A percentile compares a stretch with the other conserved stretches of the same genome.
Conservation (phyloP, 2,113 vertebrate genomes). For the Tauraco erythrolophus region DNA sequence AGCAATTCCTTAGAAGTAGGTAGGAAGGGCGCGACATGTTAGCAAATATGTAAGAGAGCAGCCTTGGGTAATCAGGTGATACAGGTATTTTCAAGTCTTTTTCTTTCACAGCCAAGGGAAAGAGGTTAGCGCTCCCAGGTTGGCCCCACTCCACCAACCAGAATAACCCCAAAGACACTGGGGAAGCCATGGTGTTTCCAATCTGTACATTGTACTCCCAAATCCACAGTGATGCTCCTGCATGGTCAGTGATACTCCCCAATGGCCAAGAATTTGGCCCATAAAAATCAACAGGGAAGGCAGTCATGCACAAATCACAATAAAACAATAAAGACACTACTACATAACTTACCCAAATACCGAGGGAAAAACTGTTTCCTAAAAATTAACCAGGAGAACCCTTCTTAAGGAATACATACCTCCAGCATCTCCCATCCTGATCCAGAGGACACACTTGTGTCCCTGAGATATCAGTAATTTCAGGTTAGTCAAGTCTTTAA, state of each 20-base stretch:
- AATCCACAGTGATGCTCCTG: background rate
- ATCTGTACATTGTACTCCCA: background rate
- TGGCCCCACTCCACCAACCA: background rate
- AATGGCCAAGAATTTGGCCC: background rate
- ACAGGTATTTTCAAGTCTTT: background rate
- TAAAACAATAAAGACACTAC: background rate
- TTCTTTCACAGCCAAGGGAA: background rate
- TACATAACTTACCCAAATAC: background rate
- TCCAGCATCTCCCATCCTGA: background rate
- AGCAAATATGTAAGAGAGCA: background rate
- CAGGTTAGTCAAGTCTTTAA: background rate
- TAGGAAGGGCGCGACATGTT: background rate
- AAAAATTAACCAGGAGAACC: background rate
- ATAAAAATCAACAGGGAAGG: background rate
- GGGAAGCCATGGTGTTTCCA: background rate
- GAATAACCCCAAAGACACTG: background rate
- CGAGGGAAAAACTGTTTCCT: background rate
- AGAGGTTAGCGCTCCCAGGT: background rate
- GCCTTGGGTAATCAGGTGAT: background rate
- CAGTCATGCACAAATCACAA: background rate
- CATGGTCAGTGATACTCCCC: background rate
- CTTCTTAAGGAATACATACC: background rate
- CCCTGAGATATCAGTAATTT: background rate
- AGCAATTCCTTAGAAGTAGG: background rate
- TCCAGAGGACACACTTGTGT: background rate